phyloP scores from a whole-genome alignment of 2,888 invertebrate species.

The Epirrita christyi region DNA sequence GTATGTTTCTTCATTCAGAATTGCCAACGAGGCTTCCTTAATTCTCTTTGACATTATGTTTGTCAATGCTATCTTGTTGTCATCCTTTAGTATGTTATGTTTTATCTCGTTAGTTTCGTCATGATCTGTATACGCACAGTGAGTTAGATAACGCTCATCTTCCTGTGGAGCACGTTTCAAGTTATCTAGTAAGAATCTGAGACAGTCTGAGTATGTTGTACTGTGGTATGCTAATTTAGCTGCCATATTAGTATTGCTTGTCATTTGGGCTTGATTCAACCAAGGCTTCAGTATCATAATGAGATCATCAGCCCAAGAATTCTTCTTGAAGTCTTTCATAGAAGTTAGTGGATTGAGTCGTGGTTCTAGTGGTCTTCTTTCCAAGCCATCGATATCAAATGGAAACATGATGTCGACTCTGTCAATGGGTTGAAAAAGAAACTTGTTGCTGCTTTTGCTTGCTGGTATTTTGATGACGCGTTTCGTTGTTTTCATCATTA shows the following conservation, averaged over 20 bases:
- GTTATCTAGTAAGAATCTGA: constrained; percentile 61
- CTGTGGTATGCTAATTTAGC: constrained; percentile 74
- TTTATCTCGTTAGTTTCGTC: constrained; percentile 30
- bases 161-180: constrained; percentile 50
- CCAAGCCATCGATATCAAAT: constrained; percentile 61
- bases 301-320: constrained; percentile 72
- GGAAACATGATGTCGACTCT: constrained; percentile 74
- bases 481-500: constrained; percentile 89
- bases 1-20: constrained; percentile 69
- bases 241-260: constrained; percentile 66
- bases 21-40: constrained; percentile 69
- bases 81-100: constrained; percentile 51
- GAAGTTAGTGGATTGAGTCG: constrained; percentile 60
- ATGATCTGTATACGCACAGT: constrained; percentile 46
- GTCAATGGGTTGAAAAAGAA: constrained; percentile 70
- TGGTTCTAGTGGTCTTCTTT: constrained; percentile 62
- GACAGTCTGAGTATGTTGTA: constrained; percentile 63
- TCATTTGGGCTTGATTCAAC: constrained; percentile 62
- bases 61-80: constrained; percentile 61
- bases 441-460: constrained; percentile 65
- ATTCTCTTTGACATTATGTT: constrained; percentile 71
- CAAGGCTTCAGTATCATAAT: constrained; percentile 67
- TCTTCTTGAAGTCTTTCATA: constrained; percentile 67
- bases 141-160: constrained; percentile 59
- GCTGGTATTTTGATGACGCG: constrained; percentile 89